Evolutionary conservation across 2,888 invertebrate species (phyloP).

Genomic region (Caenorhabditis auriculariae): DNA sequence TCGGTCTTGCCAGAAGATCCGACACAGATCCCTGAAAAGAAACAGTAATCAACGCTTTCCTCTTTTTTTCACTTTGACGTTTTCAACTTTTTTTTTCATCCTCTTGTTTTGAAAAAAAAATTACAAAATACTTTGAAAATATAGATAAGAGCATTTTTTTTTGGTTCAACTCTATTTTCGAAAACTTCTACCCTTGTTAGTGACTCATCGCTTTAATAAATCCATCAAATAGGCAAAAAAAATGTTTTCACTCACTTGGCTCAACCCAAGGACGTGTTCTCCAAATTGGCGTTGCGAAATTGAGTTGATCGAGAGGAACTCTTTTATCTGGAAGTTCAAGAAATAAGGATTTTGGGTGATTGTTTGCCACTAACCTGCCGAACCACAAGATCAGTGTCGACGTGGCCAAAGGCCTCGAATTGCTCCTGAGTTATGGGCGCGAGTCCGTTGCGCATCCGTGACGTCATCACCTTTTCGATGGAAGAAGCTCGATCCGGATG

Average conservation of each 20-base stretch:
- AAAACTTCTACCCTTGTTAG: not conserved
- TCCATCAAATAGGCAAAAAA: no score
- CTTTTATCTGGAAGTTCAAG: slow-evolving; percentile 63
- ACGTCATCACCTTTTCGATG: slow-evolving; percentile 27
- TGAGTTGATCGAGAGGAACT: slow-evolving; percentile 67
- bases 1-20: slow-evolving; percentile 91
- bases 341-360: not conserved
- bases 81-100: no score
- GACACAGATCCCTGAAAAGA: slow-evolving; percentile 82
- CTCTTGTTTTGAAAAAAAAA: no score
- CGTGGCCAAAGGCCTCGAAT: slow-evolving; percentile 87
- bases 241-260: slow-evolving; percentile 70
- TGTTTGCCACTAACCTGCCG: slow-evolving; percentile 24
- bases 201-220: no score
- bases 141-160: slow-evolving; percentile 1
- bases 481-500: slow-evolving; percentile 3
- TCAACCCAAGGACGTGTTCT: slow-evolving; percentile 92
- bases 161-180: not conserved
- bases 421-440: slow-evolving; percentile 98
- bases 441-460: slow-evolving; percentile 71
- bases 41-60: no score
- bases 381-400: slow-evolving; percentile 97
- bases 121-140: not conserved
- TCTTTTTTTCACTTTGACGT: no score
- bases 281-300: slow-evolving; percentile 96